phyloP scores from a whole-genome alignment of 2,113 vertebrate genomes.

The Pungitius pungitius region DNA sequence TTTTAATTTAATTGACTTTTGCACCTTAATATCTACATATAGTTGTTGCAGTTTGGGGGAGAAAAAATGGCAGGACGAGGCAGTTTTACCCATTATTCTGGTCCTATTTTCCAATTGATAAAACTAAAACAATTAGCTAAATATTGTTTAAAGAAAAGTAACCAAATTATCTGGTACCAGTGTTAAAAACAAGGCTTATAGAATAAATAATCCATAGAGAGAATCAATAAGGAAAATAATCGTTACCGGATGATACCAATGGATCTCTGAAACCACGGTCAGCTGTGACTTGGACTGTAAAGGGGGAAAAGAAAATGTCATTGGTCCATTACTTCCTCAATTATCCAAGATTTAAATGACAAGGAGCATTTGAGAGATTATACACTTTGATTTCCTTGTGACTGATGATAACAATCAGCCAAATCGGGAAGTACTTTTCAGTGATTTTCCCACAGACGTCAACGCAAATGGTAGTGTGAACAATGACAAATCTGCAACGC shows the following conservation, averaged over 20 bases:
- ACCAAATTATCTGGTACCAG: no score
- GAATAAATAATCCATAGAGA: neutral
- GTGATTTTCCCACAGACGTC: neutral
- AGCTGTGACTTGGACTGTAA: neutral
- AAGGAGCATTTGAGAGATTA: neutral
- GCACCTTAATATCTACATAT: neutral
- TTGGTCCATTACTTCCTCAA: slow-evolving; percentile 7
- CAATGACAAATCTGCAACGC: neutral
- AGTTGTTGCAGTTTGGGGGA: neutral
- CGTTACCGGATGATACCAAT: neutral
- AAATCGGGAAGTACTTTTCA: slow-evolving; percentile 33
- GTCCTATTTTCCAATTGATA: neutral
- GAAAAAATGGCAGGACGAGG: neutral
- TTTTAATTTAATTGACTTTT: neutral
- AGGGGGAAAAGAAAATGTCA: no score
- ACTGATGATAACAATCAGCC: neutral
- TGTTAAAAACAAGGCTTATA: neutral
- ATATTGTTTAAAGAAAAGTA: no score
- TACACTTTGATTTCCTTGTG: neutral
- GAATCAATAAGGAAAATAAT: neutral
- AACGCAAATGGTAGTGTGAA: neutral
- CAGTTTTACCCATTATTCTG: neutral
- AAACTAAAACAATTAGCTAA: neutral
- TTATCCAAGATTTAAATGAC: neutral
- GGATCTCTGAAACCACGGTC: neutral